Base-by-base conservation (phyloP, 2,113 vertebrate species). In the Peromyscus maniculatus region DNA sequence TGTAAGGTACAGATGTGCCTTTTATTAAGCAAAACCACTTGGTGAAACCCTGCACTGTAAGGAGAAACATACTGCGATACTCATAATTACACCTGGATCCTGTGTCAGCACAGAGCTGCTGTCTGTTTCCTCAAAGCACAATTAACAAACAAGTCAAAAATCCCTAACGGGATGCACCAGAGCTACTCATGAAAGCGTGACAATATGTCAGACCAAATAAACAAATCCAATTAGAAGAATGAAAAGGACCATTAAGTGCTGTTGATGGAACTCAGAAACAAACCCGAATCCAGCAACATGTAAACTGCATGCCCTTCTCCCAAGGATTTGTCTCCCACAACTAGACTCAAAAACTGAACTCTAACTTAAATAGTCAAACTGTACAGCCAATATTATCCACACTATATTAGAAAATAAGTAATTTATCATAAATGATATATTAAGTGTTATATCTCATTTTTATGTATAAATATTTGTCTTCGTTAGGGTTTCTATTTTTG, bases 181-280 rank as follows among this genome's bases (percentile, higher is more conserved):
- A 87, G 4, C 62, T 87, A 84, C 46, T 95, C 93, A 93, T 91
- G 49, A 93, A 91, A 86, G 67, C 46, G 46, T 90, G 78, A 82
- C 72, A 36, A 66, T n/a, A 82, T 77, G 87, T 24, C 33, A 78
- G 21, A 52, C 7, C 49, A 80, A 36, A 95, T 92, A 94, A 96
- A 84, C 28, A 95, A 94, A 94, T 36, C 0, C 62, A 87, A 88
- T 84, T 79, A 93, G 55, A 95, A 97, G 13, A 92, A 75, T 64
- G 6, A 28, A 49, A 39, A 77, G 89, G 52, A 91, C n/a, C 10
- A 4, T 10, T 66, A 93, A 94, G 57, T 24, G 4, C 11, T 78
- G 1, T 16, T 67, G 24, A 79, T 94, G 79, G 84, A 94, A 91
- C 1, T 43, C 16, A 96, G 22, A 92, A 1, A 89, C 15, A 89